A percentile compares a stretch with the other conserved stretches of the same genome.
Conservation (phyloP, 1,140 invertebrate species). For the Argopecten irradians region DNA sequence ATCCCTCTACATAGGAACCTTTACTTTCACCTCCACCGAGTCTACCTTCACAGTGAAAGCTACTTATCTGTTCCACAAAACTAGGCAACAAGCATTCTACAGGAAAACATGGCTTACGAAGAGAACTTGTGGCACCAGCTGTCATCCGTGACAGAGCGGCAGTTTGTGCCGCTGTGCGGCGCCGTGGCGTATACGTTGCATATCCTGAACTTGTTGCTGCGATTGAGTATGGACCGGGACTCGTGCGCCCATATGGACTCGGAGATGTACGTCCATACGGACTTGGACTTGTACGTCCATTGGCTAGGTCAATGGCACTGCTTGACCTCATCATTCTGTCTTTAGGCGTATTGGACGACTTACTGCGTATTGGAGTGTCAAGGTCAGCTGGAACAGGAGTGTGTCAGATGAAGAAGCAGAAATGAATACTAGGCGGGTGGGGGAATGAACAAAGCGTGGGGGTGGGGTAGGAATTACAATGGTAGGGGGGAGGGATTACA, state of each 20-base stretch:
- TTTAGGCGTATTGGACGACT: constrained; percentile 32
- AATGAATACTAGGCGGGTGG: not conserved
- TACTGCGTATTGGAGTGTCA: constrained; percentile 55
- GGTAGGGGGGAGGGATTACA: too few species aligned
- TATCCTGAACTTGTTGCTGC: constrained; percentile 3
- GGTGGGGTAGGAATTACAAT: not conserved
- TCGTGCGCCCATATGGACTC: constrained; percentile 19
- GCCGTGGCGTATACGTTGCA: constrained; percentile 43
- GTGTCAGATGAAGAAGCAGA: constrained; percentile 20
- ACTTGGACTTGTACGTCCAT: constrained; percentile 38
- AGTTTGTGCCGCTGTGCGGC: constrained; percentile 55
- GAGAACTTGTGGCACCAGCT: constrained; percentile 64
- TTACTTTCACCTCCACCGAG: not conserved
- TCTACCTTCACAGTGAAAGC: not conserved
- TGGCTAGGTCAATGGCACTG: constrained; percentile 91
- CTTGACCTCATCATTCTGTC: constrained; percentile 83
- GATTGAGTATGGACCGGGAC: not conserved
- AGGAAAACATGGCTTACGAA: constrained; percentile 62
- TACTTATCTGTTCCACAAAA: not conserved
- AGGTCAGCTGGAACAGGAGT: constrained; percentile 54
- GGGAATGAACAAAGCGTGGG: not conserved
- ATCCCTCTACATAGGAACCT: not conserved
- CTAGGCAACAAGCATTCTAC: not conserved
- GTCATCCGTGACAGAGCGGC: constrained; percentile 59
- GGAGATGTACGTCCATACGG: constrained; percentile 24